Evolutionary conservation across 2,113 vertebrate genomes (phyloP).

Genomic region (Cavia aperea): DNA sequence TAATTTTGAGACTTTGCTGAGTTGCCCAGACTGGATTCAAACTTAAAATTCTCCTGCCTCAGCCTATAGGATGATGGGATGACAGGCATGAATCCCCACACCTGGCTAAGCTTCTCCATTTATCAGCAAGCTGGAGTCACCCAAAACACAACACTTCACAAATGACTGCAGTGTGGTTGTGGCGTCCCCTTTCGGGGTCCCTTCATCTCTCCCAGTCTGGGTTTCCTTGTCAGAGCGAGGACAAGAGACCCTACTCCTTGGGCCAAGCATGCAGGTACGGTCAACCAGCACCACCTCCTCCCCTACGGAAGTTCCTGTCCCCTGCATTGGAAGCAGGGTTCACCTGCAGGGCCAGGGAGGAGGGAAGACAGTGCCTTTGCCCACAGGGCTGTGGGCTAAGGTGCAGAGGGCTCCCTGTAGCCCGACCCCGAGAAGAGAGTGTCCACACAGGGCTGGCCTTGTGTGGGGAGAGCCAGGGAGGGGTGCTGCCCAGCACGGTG

Average conservation of each 20-base stretch:
- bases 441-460: background rate
- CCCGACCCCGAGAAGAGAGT: background rate
- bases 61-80: background rate
- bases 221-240: background rate
- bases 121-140: background rate
- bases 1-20: background rate
- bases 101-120: background rate
- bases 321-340: background rate
- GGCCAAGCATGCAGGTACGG: accelerated
- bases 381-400: background rate
- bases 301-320: background rate
- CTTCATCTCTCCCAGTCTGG: background rate
- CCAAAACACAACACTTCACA: background rate
- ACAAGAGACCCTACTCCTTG: no score
- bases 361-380: background rate
- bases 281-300: background rate
- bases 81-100: background rate
- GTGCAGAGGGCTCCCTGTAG: accelerated
- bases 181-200: background rate
- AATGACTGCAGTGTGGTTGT: background rate
- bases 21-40: background rate
- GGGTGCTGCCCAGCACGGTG: no score
- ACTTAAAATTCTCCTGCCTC: background rate
- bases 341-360: background rate
- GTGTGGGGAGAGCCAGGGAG: background rate